Base-by-base conservation (phyloP, 1,140 invertebrate genomes). In the Saxidomus purpurata region DNA sequence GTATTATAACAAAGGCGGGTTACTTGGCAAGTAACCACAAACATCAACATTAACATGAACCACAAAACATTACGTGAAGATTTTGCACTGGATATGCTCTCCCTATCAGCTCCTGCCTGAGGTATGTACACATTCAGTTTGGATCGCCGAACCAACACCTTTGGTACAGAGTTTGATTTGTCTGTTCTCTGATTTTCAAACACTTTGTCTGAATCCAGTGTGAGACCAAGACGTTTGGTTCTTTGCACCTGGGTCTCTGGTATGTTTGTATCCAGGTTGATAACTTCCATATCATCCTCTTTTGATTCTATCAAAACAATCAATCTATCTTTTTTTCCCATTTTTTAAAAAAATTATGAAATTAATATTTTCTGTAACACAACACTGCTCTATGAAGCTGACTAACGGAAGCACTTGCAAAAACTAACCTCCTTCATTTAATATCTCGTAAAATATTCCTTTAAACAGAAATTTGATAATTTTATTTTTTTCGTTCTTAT, bases 221-320 rank as follows among this genome's bases (percentile, higher is more conserved):
- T 88, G n/a, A 67, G 67, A 22, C 87, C 87, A 2, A 89, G 87
- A 71, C 87, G 63, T 28, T 83, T 40, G 11, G 80, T 40, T 25
- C 87, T 43, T 67, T 89, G 87, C 69, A 89, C 82, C 80, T 89
- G 87, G 25, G 87, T 89, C 67, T 89, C 87, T 8, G 87, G 87
- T 1, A 36, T 59, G 43, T 83, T 74, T 55, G 67, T 55, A 74
- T 89, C 87, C 0, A 84, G 79, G 34, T 89, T 74, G 0, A 47
- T 47, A 15, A 89, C 34, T 25, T 84, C 87, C 63, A 61, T 38
- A 71, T 83, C 80, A 25, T 59, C 71, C 2, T 89, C 87, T 40
- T 83, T 55, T 49, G n/a, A 22, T 52, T 71, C 87, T 81, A 47
- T 80, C 55, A 76, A 28, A 34, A n/a, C 83, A 86, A 71, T 17